Conservation (phyloP, 2,113 vertebrate genomes). For the Cheirogaleus medius region DNA sequence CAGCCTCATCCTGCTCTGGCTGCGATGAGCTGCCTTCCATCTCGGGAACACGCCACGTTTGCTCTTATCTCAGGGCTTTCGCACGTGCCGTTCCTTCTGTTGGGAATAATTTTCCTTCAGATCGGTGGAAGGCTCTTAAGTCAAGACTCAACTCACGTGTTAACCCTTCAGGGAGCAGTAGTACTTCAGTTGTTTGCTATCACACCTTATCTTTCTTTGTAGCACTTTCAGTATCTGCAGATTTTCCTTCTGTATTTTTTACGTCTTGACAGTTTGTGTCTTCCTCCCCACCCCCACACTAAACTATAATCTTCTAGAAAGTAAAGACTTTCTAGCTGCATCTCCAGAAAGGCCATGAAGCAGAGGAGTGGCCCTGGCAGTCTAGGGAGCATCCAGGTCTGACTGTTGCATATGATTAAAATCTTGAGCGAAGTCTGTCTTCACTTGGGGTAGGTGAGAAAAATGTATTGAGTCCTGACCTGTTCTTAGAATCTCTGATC, state of each 20-base stretch:
- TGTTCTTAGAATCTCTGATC: not conserved
- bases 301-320: not conserved
- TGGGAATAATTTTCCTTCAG: not conserved
- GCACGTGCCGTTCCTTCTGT: not conserved
- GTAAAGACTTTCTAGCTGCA: not conserved
- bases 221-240: not conserved
- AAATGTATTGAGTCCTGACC: not conserved
- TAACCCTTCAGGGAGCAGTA: not conserved
- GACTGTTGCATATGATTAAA: not conserved
- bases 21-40: not conserved
- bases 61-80: not conserved
- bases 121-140: not conserved
- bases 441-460: not conserved
- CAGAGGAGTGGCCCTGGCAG: not conserved
- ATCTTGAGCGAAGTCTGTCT: not conserved
- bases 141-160: not conserved
- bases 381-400: not conserved
- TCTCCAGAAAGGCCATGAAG: not conserved
- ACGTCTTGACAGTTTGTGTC: not conserved
- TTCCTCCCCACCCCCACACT: not conserved
- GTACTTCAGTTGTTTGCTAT: not conserved
- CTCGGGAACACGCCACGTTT: rapidly evolving
- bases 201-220: not conserved
- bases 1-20: not conserved
- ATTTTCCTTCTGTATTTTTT: not conserved